These are phyloP conservation scores for Eciton burchellii DNA, from an alignment of 1,140 invertebrate genomes.

Conservation along the genomic window DNA sequence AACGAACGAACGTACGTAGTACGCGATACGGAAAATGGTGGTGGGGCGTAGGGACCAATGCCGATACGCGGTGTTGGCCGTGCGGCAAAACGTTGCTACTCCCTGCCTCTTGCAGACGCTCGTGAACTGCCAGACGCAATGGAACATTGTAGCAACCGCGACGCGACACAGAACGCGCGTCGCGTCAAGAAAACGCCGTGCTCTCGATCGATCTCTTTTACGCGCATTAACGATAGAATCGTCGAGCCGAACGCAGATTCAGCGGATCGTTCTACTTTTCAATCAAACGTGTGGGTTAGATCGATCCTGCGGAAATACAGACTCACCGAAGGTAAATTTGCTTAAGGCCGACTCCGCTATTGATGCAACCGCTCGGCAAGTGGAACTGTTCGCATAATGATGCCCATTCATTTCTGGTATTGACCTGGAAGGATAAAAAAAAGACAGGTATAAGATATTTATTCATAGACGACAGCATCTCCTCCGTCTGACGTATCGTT, in stretches of 20 bases:
- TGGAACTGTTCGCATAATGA: slow-evolving; percentile 91
- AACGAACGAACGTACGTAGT: slow-evolving; percentile 76
- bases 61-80: slow-evolving; percentile 72
- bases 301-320: neutral
- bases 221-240: too few relatives aligned
- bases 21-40: slow-evolving; percentile 77
- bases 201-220: neutral
- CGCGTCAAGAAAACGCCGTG: neutral
- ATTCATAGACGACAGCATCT: neutral
- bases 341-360: slow-evolving; percentile 94
- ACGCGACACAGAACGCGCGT: neutral
- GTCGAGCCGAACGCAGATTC: too few relatives aligned
- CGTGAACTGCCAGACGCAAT: slow-evolving; percentile 68
- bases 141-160: slow-evolving; percentile 59
- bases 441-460: slow-evolving; percentile 34
- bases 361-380: slow-evolving; percentile 92
- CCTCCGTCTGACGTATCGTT: neutral
- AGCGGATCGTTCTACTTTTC: too few relatives aligned
- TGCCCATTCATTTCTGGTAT: slow-evolving; percentile 94
- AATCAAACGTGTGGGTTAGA: neutral
- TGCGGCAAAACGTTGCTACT: slow-evolving; percentile 70
- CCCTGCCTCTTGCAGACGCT: slow-evolving; percentile 71
- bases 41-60: slow-evolving; percentile 70
- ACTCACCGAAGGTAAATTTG: slow-evolving; percentile 95
- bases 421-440: slow-evolving; percentile 89